Percentiles rank a stretch among this genome's conserved stretches.
Conservation (phyloP, 2,797 vertebrate genomes). For the Acrossocheilus wenchowensis region DNA sequence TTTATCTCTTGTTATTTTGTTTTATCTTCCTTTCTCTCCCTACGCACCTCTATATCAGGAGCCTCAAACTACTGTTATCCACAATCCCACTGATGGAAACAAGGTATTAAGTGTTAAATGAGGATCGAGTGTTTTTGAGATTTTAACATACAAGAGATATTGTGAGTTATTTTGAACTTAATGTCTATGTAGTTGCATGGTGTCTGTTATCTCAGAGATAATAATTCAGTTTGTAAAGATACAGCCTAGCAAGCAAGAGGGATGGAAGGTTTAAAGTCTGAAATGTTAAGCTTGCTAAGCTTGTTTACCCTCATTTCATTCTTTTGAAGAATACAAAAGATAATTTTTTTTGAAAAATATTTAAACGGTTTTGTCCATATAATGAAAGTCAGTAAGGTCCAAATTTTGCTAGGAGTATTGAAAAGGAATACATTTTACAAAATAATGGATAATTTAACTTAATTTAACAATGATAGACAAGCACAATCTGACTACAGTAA, state of each 20-base stretch:
- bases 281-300: neutral
- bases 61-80: constrained; percentile 99
- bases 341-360: neutral
- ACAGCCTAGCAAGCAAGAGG: neutral
- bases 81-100: constrained; percentile 98
- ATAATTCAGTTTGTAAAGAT: neutral
- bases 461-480: neutral
- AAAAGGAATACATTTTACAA: neutral
- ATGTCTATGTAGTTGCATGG: neutral
- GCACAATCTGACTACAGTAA: neutral
- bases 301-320: neutral
- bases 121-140: neutral
- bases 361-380: neutral
- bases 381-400: neutral
- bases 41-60: constrained; percentile 85
- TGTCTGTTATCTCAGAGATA: neutral
- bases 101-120: constrained; percentile 86
- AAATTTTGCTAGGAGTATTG: neutral
- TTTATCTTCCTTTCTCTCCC: constrained; percentile 69
- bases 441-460: neutral
- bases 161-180: neutral
- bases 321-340: neutral
- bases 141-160: neutral
- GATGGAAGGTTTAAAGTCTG: neutral
- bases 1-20: constrained; percentile 64